Evolutionary conservation across 2,113 vertebrate genomes (phyloP).

Genomic region (Anseranas semipalmata): DNA sequence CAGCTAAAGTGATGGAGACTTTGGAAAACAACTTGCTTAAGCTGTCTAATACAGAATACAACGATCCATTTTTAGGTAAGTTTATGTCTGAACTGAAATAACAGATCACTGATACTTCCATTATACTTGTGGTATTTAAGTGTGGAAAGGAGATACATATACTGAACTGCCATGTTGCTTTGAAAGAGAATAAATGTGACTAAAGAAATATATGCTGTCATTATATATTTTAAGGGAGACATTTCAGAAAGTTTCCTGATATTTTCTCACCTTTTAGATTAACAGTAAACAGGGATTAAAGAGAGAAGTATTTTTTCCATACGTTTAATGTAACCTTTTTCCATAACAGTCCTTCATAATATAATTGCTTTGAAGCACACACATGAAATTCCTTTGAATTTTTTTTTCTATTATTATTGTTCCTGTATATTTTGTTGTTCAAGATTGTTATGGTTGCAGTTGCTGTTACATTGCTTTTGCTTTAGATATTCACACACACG

Average conservation of each 20-base stretch:
- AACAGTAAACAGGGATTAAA: background rate
- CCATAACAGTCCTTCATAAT: background rate
- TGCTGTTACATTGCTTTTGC: background rate
- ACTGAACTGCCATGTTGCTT: background rate
- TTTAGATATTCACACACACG: background rate
- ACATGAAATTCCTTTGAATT: background rate
- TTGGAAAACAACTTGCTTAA: conserved; percentile 73
- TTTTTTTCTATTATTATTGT: background rate
- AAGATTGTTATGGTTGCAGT: background rate
- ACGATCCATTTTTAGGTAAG: conserved; percentile 78
- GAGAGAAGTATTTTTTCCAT: background rate
- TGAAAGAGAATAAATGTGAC: background rate
- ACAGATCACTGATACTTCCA: background rate
- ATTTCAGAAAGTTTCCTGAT: background rate
- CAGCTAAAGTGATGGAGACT: conserved; percentile 73
- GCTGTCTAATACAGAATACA: conserved; percentile 75
- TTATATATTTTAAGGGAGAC: background rate
- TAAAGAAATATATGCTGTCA: background rate
- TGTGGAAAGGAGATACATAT: background rate
- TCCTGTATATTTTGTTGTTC: background rate
- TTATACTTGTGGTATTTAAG: background rate
- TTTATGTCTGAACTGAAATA: conserved; percentile 14
- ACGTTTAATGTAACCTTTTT: background rate
- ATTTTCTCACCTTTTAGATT: background rate
- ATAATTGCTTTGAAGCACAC: background rate